phyloP scores from a whole-genome alignment of 2,797 vertebrate species.

The Geotrypetes seraphini region DNA sequence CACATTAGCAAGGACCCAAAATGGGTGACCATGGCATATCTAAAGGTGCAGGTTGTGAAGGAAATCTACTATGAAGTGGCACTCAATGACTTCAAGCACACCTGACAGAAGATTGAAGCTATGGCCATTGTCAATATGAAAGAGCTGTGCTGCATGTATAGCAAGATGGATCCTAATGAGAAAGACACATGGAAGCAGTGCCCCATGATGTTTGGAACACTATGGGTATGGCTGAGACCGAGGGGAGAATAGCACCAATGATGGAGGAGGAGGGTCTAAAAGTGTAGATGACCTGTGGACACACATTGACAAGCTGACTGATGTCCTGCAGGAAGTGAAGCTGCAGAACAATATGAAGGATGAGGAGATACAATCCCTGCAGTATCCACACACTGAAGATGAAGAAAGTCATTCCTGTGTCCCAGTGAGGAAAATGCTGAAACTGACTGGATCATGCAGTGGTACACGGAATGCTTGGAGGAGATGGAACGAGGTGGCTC shows the following conservation, averaged over 20 bases:
- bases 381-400: conserved; percentile 81
- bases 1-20: conserved; percentile 72
- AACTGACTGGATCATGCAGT: background rate
- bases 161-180: conserved; percentile 58
- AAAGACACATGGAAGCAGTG: conserved; percentile 69
- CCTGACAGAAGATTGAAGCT: conserved; percentile 74
- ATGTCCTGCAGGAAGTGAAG: conserved; percentile 81
- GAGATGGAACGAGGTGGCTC: background rate
- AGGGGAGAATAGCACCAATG: conserved; percentile 20
- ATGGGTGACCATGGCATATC: conserved; percentile 68
- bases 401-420: conserved; percentile 73
- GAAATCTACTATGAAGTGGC: conserved; percentile 89
- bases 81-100: conserved; percentile 74
- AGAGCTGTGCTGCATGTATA: conserved; percentile 74
- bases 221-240: conserved; percentile 68
- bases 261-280: conserved; percentile 9
- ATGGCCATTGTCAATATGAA: conserved; percentile 83
- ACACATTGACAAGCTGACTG: conserved; percentile 78
- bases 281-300: conserved; percentile 69
- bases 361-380: conserved; percentile 72
- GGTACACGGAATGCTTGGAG: background rate
- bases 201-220: conserved; percentile 83
- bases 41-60: conserved; percentile 81
- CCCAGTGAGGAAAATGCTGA: conserved; percentile 7
- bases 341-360: conserved; percentile 87